Base-by-base conservation (phyloP, 2,888 invertebrate species). In the Trichopria drosophilae region DNA sequence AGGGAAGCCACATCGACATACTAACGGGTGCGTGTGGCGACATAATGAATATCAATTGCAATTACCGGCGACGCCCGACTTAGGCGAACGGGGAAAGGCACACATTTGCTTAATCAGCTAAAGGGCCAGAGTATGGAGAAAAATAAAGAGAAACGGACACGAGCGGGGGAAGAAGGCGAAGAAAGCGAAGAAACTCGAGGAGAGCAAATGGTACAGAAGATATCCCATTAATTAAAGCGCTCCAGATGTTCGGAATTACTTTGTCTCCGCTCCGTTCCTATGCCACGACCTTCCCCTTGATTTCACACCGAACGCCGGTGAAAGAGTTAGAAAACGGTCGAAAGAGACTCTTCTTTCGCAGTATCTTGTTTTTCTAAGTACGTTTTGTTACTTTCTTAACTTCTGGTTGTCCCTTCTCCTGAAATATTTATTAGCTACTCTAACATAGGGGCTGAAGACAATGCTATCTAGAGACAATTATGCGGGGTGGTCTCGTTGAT, bases 191-290 rank as follows among this genome's bases (percentile, higher is more conserved):
- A 35, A 24, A 24, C 10, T 24, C 24, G 10, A 24, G 24, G 10
- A 45, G 57, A 57, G 57, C 59, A 31, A 41, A 24, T 24, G 59
- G 55, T 49, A 63, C 61, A 65, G 61, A 66, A 70, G 65, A 69
- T 68, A 67, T 66, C 62, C 64, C 67, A 70, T 71, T 71, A 72
- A 72, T 71, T 69, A 69, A 68, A 66, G 60, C 65, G 65, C 65
- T 67, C 71, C 69, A 72, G 72, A 69, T 72, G 72, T 69, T 71
- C 64, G 64, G 65, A 71, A 71, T 72, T 71, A 68, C 71, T 72
- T 66, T 65, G 66, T 67, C 65, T 63, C 59, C 54, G 53, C 54
- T 58, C 51, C 56, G 58, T 59, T 59, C 44, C 49, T 52, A 57
- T 53, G 58, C 58, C 52, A 41, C 20, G 53, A 56, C 57, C 58